Evolutionary conservation across 2,113 vertebrate genomes (phyloP).

Genomic region (Sceloporus undulatus): DNA sequence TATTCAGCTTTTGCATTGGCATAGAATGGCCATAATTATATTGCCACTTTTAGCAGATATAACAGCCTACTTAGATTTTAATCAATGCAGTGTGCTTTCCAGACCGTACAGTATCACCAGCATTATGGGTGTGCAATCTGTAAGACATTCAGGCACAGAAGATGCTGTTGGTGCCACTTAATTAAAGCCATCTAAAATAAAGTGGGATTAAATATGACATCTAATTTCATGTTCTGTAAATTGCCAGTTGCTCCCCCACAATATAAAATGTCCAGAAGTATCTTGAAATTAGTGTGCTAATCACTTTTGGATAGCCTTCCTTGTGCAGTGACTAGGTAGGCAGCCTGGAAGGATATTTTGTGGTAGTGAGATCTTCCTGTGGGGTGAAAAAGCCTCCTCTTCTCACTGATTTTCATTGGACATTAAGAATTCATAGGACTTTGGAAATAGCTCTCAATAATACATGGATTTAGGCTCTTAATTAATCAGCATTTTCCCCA

Average conservation of each 20-base stretch:
- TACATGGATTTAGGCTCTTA: neutral
- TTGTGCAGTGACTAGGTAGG: neutral
- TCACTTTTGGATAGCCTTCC: neutral
- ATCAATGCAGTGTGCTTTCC: neutral
- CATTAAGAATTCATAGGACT: neutral
- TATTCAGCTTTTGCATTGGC: neutral
- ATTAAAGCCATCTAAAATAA: conserved; percentile 33
- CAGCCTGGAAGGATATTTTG: neutral
- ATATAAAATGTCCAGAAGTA: conserved; percentile 18
- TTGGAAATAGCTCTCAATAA: conserved; percentile 1
- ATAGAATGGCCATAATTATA: neutral
- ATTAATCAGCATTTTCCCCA: conserved; percentile 18
- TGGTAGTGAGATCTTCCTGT: neutral
- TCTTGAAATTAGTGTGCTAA: conserved; percentile 26
- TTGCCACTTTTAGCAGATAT: neutral
- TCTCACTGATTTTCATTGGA: neutral
- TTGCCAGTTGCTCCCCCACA: neutral
- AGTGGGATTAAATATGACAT: conserved; percentile 18
- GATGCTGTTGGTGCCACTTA: neutral
- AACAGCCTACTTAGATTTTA: conserved; percentile 6
- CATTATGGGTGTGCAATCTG: neutral
- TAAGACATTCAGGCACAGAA: neutral
- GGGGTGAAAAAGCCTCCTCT: neutral
- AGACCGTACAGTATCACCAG: neutral
- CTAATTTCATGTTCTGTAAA: conserved; percentile 2